These are phyloP conservation scores for Thaumatotibia leucotreta DNA, from an alignment of 1,140 invertebrate genomes.

Conservation along the genomic window DNA sequence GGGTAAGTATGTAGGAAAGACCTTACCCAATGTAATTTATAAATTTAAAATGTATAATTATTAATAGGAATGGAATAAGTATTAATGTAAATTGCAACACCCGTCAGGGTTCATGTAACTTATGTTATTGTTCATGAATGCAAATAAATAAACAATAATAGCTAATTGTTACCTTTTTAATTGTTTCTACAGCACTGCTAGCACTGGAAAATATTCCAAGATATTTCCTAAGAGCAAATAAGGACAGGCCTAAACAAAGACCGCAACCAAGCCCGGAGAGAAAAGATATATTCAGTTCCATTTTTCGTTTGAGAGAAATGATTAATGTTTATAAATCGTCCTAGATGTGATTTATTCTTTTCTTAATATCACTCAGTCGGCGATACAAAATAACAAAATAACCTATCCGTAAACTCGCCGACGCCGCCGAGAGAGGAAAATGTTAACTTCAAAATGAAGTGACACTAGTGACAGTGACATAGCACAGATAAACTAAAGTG, in stretches of 20 bases:
- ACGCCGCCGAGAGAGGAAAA: too few species aligned
- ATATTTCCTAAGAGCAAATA: constrained; percentile 48
- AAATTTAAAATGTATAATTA: too few species aligned
- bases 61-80: too few species aligned
- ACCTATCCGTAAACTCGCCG: background rate
- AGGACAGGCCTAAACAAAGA: constrained; percentile 56
- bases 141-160: background rate
- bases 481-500: too few species aligned
- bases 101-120: too few species aligned
- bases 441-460: too few species aligned
- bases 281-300: constrained; percentile 56
- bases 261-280: constrained; percentile 57
- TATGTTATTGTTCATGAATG: too few species aligned
- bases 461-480: too few species aligned
- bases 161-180: constrained; percentile 38
- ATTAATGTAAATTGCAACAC: too few species aligned
- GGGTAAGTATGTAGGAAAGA: too few species aligned
- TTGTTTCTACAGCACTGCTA: constrained; percentile 26
- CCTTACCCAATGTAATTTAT: too few species aligned
- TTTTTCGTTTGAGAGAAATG: constrained; percentile 42
- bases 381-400: background rate
- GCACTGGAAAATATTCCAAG: constrained; percentile 31
- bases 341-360: background rate
- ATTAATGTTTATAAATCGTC: constrained; percentile 16
- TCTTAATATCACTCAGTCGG: background rate